Evolutionary conservation across 2,797 vertebrate species (phyloP).

Genomic region (Liasis olivaceus): DNA sequence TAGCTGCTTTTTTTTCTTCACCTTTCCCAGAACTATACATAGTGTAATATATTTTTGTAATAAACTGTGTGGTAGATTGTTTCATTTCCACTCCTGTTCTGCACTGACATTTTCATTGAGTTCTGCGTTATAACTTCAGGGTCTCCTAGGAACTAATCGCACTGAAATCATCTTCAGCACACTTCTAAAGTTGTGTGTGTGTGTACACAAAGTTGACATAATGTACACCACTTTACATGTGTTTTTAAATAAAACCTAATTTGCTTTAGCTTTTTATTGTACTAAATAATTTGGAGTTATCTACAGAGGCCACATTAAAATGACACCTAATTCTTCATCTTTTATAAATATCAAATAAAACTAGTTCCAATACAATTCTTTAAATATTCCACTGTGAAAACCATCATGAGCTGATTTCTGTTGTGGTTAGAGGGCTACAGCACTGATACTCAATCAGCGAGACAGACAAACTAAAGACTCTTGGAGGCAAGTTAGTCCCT

Average conservation of each 20-base stretch:
- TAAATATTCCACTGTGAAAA: neutral
- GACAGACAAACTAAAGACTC: neutral
- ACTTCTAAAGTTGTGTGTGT: neutral
- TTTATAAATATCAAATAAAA: neutral
- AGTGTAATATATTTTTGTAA: neutral
- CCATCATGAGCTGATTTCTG: neutral
- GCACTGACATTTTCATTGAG: neutral
- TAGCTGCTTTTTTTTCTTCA: neutral
- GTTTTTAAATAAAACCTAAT: neutral
- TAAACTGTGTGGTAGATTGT: neutral
- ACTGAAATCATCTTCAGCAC: neutral
- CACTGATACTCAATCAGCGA: neutral
- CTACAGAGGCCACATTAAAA: neutral
- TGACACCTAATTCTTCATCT: neutral
- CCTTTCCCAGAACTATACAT: neutral
- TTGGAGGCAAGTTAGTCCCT: neutral
- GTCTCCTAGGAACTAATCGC: neutral
- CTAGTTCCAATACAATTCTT: neutral
- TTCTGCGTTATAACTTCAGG: neutral
- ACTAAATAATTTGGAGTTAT: neutral
- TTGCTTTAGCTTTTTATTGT: neutral
- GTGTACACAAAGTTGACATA: neutral
- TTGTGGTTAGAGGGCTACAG: neutral
- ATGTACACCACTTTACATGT: neutral
- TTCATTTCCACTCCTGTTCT: neutral